A percentile compares a stretch with the other conserved stretches of the same genome.
Conservation (phyloP, 1,140 invertebrate genomes). For the Pentalonia nigronervosa region DNA sequence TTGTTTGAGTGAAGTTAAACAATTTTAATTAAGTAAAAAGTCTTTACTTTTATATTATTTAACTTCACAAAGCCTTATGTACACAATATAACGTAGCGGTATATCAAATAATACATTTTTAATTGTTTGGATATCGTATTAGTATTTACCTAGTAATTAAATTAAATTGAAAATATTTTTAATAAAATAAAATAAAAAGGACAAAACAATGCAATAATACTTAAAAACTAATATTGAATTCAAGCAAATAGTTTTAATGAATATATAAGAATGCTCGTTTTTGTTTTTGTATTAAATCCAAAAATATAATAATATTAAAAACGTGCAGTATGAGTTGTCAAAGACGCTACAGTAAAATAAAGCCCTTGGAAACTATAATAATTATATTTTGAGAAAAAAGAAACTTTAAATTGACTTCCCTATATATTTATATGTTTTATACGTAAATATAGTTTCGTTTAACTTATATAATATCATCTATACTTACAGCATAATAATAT, state of each 20-base stretch:
- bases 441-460: too few species aligned
- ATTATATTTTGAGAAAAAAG: background rate
- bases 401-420: background rate
- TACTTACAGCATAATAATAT: background rate
- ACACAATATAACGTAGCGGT: background rate
- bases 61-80: background rate
- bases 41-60: background rate
- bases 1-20: background rate
- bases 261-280: background rate
- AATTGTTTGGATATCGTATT: background rate
- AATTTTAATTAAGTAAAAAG: conserved; percentile 4
- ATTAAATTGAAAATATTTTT: conserved; percentile 8
- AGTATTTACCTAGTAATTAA: conserved; percentile 13
- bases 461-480: too few species aligned
- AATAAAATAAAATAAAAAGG: background rate
- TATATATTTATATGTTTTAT: background rate
- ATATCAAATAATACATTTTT: conserved; percentile 19
- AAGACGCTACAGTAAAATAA: background rate
- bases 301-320: background rate
- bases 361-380: background rate
- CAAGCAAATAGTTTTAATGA: background rate
- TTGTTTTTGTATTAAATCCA: background rate
- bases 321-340: background rate
- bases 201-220: background rate
- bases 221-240: background rate